Conservation (phyloP, 2,797 vertebrate genomes). For the Loriculus beryllinus region DNA sequence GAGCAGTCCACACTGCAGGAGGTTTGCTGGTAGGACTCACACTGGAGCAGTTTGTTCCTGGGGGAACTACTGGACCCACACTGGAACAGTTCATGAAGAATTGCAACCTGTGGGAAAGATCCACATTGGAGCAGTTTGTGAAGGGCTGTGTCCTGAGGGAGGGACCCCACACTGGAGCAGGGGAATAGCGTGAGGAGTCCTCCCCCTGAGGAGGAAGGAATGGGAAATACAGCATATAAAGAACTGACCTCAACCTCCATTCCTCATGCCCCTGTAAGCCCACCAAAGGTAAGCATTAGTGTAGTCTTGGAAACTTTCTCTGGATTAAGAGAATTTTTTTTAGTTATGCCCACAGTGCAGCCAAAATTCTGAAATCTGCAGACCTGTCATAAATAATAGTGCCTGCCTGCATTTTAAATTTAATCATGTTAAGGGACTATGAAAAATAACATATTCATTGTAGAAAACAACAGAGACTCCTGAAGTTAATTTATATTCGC, state of each 20-base stretch:
- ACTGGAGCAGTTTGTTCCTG: background rate
- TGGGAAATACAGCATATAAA: background rate
- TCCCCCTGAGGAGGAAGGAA: background rate
- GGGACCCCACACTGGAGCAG: accelerated
- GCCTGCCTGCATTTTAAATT: background rate
- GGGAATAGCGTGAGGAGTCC: background rate
- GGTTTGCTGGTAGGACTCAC: background rate
- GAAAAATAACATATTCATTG: background rate
- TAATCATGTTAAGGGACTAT: background rate
- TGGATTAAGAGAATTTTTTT: background rate
- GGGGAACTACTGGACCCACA: accelerated
- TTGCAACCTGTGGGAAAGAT: background rate
- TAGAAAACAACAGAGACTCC: background rate
- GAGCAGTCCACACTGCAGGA: background rate
- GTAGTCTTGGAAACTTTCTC: background rate
- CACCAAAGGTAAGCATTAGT: background rate
- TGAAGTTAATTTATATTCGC: background rate
- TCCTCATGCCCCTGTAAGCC: background rate
- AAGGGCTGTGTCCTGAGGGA: background rate
- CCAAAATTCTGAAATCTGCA: background rate
- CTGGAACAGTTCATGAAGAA: background rate
- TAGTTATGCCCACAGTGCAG: background rate
- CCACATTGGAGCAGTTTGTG: background rate
- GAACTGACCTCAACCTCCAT: background rate
- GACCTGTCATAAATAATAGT: background rate